Evolutionary conservation across 37 sponge, comb jelly and placozoan species (phyloP).

Genomic region (Lycopodina hypogea): DNA sequence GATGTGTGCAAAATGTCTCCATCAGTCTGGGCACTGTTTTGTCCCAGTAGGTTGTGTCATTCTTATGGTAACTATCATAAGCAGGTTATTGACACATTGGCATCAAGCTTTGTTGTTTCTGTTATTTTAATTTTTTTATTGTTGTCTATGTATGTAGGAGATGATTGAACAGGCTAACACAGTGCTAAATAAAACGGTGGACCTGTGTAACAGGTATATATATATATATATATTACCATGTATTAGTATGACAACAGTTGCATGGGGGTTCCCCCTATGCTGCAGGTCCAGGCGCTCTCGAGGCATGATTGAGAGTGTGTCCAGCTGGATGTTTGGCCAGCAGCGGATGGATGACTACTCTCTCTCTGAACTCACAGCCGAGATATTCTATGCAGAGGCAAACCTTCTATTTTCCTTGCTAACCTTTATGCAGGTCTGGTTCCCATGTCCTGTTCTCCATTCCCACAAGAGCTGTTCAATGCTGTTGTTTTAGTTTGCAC

Average conservation of each 20-base stretch:
- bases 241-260: not conserved
- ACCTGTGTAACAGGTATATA: constrained; percentile 34
- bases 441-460: not conserved
- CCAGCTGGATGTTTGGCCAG: constrained; percentile 23
- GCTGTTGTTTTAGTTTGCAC: not conserved
- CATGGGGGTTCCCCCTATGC: not conserved
- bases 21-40: no score
- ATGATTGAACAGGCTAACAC: constrained; percentile 43
- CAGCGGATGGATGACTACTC: constrained; percentile 5
- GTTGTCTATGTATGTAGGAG: constrained; percentile 30
- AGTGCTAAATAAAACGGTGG: constrained; percentile 30
- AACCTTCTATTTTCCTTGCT: constrained; percentile 64
- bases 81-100: no score
- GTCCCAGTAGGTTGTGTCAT: no score
- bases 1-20: no score
- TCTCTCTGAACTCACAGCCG: constrained; percentile 58
- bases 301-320: constrained; percentile 7
- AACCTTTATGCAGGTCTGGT: constrained; percentile 68
- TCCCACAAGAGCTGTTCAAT: not conserved
- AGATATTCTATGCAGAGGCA: constrained; percentile 75
- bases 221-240: not conserved
- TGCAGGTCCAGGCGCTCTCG: constrained; percentile 1
- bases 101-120: not conserved
- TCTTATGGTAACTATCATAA: no score
- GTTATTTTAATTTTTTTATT: not conserved